phyloP scores from a whole-genome alignment of 2,113 vertebrate genomes.

The Crotalus viridis region DNA sequence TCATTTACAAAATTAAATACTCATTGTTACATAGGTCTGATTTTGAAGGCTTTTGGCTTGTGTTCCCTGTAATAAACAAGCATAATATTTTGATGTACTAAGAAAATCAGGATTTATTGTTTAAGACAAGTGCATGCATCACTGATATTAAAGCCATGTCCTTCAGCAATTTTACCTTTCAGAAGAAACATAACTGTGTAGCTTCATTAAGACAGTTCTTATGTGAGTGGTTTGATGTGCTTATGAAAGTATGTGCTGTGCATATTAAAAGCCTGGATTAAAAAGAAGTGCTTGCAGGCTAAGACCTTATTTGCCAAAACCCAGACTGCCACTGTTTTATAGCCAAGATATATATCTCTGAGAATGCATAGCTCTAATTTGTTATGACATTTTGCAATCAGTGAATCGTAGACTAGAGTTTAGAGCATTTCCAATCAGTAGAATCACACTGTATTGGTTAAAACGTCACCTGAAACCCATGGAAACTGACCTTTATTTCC shows the following conservation, averaged over 20 bases:
- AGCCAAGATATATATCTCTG: not conserved
- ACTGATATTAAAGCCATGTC: not conserved
- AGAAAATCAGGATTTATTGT: not conserved
- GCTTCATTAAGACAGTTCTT: not conserved
- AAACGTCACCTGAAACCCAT: not conserved
- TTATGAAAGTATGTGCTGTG: not conserved
- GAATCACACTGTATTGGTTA: not conserved
- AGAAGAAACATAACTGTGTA: not conserved
- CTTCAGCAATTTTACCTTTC: not conserved
- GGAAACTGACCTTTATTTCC: not conserved
- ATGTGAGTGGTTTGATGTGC: not conserved
- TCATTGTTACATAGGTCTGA: constrained; percentile 33
- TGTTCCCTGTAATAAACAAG: not conserved
- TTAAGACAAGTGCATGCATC: not conserved
- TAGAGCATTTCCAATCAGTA: not conserved
- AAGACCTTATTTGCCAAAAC: not conserved
- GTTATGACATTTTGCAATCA: not conserved
- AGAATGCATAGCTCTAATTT: not conserved
- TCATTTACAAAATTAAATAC: constrained; percentile 29
- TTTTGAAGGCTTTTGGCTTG: constrained; percentile 39
- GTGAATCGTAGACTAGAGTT: not conserved
- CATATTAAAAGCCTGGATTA: not conserved
- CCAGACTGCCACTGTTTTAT: constrained; percentile 7
- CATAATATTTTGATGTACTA: constrained; percentile 21
- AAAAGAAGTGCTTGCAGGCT: constrained; percentile 9